These are phyloP conservation scores for Coracias cyanogaster DNA, from an alignment of 2,797 vertebrate genomes.

Conservation along the genomic window DNA sequence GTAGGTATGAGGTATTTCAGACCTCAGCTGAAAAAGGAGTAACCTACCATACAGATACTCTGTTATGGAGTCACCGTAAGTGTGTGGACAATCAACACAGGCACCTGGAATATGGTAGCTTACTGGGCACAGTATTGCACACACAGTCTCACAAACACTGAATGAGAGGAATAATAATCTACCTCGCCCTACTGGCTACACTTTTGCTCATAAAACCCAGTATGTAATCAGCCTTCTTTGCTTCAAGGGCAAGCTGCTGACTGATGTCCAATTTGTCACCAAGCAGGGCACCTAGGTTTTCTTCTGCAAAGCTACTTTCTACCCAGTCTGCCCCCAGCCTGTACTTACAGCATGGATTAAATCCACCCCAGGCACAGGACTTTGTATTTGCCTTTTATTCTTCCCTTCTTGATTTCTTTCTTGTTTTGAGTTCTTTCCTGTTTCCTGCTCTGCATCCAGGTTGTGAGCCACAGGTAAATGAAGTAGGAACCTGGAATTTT, in stretches of 20 bases:
- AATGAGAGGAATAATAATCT: not conserved
- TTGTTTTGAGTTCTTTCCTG: not conserved
- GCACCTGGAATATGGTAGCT: not conserved
- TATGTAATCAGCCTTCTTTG: not conserved
- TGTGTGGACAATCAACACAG: not conserved
- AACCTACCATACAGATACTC: not conserved
- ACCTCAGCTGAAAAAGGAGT: not conserved
- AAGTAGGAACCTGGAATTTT: not conserved
- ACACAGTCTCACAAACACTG: not conserved
- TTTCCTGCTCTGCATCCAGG: accelerated
- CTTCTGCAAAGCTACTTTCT: not conserved
- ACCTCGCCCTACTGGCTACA: not conserved
- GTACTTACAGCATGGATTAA: not conserved
- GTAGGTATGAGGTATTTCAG: not conserved
- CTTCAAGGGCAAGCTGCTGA: not conserved
- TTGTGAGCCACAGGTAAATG: not conserved
- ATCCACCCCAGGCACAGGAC: accelerated
- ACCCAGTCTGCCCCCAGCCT: not conserved
- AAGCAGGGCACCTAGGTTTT: not conserved
- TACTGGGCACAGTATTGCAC: accelerated
- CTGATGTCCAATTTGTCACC: not conserved
- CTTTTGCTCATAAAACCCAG: not conserved
- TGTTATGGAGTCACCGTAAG: not conserved
- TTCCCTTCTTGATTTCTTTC: not conserved
- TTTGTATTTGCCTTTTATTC: not conserved